Base-by-base conservation (phyloP, 2,113 vertebrate genomes). In the Hippocampus barbouri region DNA sequence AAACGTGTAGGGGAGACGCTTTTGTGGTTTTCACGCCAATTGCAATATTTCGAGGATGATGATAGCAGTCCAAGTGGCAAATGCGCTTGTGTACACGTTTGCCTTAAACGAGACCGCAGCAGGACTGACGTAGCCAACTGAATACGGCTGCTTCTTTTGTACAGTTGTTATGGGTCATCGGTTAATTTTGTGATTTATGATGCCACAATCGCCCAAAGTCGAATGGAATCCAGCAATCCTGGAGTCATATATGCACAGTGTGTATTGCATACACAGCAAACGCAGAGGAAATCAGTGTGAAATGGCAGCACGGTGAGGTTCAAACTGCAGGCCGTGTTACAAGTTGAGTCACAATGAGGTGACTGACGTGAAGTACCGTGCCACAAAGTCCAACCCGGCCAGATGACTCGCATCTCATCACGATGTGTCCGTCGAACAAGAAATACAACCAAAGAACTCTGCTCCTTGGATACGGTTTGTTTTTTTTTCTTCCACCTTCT, bases 401-500 rank as follows among this genome's bases (percentile, higher is more conserved):
- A 80, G 67, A 71, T 40, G 73, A 68, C 81, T 82, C 81, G 73
- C 76, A 81, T 73, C 76, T 81, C 25, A 80, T 66, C 60, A 83
- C 79, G 59, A 47, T 62, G 34, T 63, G 25, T 62, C 27, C n/a
- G 65, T 70, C 76, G 78, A 70, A 78, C 59, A 65, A 45, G 70
- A 63, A 78, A 83, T 78, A 79, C 79, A 54, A 73, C 66, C 66
- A 67, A 77, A 41, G 65, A 56, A 76, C 68, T 59, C 54, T 70
- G 80, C 75, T 65, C 72, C 75, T 78, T 71, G 65, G 77, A 66
- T 81, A 59, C 65, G 81, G 38, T 21, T 76, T 38, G 34, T 34
- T 34, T 38, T 38, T 71, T 76, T 86, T 85, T 84, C 41, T 78
- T 74, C 69, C 69, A 68, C 89, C 90, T 92, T 92, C 90, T 91